phyloP scores from a whole-genome alignment of 2,797 vertebrate species.

The Pteropus rufus region DNA sequence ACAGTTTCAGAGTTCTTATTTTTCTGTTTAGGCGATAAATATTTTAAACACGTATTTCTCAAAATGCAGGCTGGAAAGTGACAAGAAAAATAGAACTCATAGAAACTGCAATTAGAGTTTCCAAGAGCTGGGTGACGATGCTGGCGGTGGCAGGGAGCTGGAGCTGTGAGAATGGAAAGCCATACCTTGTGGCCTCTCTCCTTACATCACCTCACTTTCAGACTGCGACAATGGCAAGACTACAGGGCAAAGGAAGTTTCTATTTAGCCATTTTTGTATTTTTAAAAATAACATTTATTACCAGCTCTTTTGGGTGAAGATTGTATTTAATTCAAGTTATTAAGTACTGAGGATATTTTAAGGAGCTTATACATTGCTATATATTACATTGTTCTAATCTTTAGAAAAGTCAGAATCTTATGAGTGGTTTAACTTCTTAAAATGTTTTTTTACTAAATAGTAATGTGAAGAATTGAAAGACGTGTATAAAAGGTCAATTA shows the following conservation, averaged over 20 bases:
- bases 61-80: neutral
- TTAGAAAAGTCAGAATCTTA: neutral
- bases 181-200: neutral
- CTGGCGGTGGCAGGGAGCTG: neutral
- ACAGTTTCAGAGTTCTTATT: neutral
- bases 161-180: neutral
- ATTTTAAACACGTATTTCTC: conserved; percentile 38
- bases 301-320: neutral
- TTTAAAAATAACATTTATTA: neutral
- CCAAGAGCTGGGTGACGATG: neutral
- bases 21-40: conserved; percentile 25
- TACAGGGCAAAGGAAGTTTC: neutral
- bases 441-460: neutral
- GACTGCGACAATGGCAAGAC: neutral
- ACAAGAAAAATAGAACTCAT: neutral
- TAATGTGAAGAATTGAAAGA: neutral
- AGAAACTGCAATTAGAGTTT: neutral
- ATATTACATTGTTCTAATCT: neutral
- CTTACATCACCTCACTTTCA: neutral
- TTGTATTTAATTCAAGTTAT: neutral
- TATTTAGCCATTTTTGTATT: neutral
- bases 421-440: neutral
- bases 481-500: neutral
- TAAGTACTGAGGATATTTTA: neutral
- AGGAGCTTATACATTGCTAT: neutral